Evolutionary conservation across 2,113 vertebrate genomes (phyloP), one percentile per base, ranked within the genome.

Genomic region (Melanotaenia duboulayi): DNA sequence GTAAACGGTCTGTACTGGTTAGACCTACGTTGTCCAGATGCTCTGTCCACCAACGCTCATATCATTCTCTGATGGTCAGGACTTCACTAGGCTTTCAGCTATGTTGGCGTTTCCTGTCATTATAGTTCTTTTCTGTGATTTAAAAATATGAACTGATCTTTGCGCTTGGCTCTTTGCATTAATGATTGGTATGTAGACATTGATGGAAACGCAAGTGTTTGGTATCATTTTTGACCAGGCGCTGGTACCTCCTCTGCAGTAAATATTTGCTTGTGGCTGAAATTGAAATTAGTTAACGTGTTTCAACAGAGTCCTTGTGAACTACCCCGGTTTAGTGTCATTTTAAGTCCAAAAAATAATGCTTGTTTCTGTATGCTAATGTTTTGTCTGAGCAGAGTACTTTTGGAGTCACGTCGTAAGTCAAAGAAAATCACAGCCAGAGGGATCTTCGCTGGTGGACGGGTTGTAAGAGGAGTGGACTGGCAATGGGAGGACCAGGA

Each of bases 401-500:
- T 99, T 76, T 87, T 99, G 91, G 98, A 99, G 91, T 99, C 98
- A 44, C 96, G 97, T 20, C 96, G 98, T 81, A 99, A 99, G 89
- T 99, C 98, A 46, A 99, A 99, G 94, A 99, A 99, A 94, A 99
- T 99, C 89, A 99, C 98, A 61, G 97, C 97, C 77, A 94, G 98
- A 91, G 98, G 98, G 66, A 99, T 99, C 88, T 99, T 98, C 90
- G 95, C 97, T 62, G 97, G 98, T 55, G 97, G 97, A 74, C 95
- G 98, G 16, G 98, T 99, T 61, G 98, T 99, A 25, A 94, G 98
- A 83, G 98, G 98, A 75, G 98, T 99, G 71, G 98, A 99, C 91
- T 99, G 98, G 98, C 98, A 99, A 50, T 99, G 98, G 98, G 98
- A 99, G 92, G 98, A 99, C 89, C 98, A 99, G 91, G 98, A 99